Evolutionary conservation across 2,888 invertebrate species (phyloP), one percentile per base, ranked within the genome.

Genomic region (Pilophorus perplexus): DNA sequence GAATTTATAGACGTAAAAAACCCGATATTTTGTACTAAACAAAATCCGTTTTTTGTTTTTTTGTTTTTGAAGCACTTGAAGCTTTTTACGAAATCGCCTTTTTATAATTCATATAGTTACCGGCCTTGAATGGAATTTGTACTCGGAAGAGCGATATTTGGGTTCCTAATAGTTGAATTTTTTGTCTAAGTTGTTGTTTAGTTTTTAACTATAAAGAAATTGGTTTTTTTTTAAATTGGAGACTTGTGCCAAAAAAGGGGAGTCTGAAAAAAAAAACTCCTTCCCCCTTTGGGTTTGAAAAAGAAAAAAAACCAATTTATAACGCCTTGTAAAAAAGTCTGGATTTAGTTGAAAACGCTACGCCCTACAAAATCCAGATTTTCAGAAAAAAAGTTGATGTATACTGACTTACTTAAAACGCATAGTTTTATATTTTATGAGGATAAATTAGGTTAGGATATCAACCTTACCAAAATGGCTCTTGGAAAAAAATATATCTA

Each of bases 241-340:
- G 52, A 60, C 65, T 69, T 69, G 69, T 69, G 69, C 69, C 69
- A 69, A 69, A 68, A 67, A 60, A 52, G 64, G 64, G n/a, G n/a
- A n/a, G n/a, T n/a, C n/a, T n/a, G n/a, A n/a, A n/a, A n/a, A n/a
- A n/a, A 65, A 33, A 12, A 12, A 33, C 33, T 33, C 12, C 33
- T 33, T 33, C 33, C 12, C 12, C 12, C 33, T 33, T 33, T 33
- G 33, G 6, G 6, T 12, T 33, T 33, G n/a, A n/a, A n/a, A n/a
- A n/a, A n/a, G n/a, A n/a, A n/a, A n/a, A n/a, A n/a, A n/a, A n/a
- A n/a, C n/a, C n/a, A n/a, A n/a, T n/a, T n/a, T n/a, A n/a, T n/a
- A n/a, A n/a, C n/a, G n/a, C n/a, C n/a, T n/a, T n/a, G n/a, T n/a
- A n/a, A n/a, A n/a, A n/a, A n/a, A n/a, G n/a, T n/a, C n/a, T n/a